Evolutionary conservation across 2,888 invertebrate genomes (phyloP).

Genomic region (Lagria hirta): DNA sequence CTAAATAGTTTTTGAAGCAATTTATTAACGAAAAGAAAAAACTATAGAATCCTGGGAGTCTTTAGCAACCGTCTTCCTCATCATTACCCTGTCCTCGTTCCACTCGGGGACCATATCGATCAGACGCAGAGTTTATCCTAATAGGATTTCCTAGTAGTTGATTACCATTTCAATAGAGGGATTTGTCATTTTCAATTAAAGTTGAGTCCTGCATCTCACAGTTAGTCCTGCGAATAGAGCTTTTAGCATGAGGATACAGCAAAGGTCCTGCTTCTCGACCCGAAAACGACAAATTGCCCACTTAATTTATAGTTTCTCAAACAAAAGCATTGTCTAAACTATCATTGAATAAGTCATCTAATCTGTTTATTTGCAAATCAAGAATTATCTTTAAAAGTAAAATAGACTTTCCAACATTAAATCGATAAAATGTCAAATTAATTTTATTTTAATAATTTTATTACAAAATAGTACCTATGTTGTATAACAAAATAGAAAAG

Average conservation of each 20-base stretch:
- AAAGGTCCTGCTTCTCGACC: constrained; percentile 31
- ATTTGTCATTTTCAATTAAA: constrained; percentile 59
- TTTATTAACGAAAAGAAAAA: not conserved
- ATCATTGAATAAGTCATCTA: too few species aligned
- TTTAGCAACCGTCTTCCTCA: constrained; percentile 25
- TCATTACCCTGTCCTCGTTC: constrained; percentile 28
- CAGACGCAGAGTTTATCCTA: constrained; percentile 56
- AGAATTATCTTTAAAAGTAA: too few species aligned
- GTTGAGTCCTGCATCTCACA: constrained; percentile 56
- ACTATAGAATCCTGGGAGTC: constrained; percentile 19
- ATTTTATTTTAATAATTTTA: too few species aligned
- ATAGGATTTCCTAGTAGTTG: constrained; percentile 59
- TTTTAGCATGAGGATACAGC: constrained; percentile 36
- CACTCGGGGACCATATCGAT: constrained; percentile 47
- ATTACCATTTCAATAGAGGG: constrained; percentile 59
- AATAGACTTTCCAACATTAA: too few species aligned
- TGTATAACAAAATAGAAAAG: too few species aligned
- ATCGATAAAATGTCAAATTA: too few species aligned
- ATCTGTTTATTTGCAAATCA: too few species aligned
- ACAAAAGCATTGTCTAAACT: too few species aligned
- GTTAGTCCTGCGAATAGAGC: constrained; percentile 42
- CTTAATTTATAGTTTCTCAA: constrained; percentile 10
- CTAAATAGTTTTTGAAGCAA: too few species aligned
- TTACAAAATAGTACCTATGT: too few species aligned
- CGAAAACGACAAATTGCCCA: constrained; percentile 2